These are phyloP conservation scores for Poeciliopsis occidentalis DNA, from an alignment of 2,113 vertebrate genomes.

Conservation along the genomic window DNA sequence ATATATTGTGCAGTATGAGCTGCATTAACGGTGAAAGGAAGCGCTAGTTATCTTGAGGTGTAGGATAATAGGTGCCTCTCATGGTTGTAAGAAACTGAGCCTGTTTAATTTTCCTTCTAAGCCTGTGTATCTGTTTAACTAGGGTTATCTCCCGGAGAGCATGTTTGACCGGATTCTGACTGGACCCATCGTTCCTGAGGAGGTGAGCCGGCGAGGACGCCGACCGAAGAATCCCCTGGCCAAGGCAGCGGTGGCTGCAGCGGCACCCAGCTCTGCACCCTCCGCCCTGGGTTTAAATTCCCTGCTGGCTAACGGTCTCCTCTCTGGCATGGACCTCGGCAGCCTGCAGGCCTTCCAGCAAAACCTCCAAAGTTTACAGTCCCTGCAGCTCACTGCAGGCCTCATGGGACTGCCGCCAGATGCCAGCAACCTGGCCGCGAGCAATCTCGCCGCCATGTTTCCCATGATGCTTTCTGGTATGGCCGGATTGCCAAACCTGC, in stretches of 20 bases:
- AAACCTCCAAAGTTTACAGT: conserved; percentile 94
- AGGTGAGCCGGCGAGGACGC: conserved; percentile 93
- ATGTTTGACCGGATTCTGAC: conserved; percentile 98
- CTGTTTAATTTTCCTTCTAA: neutral
- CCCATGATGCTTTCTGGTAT: conserved; percentile 97
- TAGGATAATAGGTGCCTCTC: no score
- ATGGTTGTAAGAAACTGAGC: neutral
- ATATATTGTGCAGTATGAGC: no score
- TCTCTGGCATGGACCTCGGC: conserved; percentile 89
- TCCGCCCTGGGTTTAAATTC: conserved; percentile 80
- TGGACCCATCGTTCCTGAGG: conserved; percentile 95
- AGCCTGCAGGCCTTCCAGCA: conserved; percentile 96
- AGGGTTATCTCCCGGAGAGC: conserved; percentile 96
- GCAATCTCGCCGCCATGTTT: conserved; percentile 93
- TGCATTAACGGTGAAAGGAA: no score
- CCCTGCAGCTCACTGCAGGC: conserved; percentile 92
- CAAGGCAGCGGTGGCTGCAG: conserved; percentile 70
- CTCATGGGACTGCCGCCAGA: conserved; percentile 91
- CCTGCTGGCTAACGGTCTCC: conserved; percentile 88
- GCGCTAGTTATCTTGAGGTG: no score
- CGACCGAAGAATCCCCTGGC: conserved; percentile 92
- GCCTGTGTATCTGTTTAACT: neutral
- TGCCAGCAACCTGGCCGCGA: conserved; percentile 85
- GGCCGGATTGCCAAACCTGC: conserved; percentile 91
- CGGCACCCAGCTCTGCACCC: conserved; percentile 65